Evolutionary conservation across 1,140 invertebrate species (phyloP), one percentile per base, ranked within the genome.

Genomic region (Panonychus citri): DNA sequence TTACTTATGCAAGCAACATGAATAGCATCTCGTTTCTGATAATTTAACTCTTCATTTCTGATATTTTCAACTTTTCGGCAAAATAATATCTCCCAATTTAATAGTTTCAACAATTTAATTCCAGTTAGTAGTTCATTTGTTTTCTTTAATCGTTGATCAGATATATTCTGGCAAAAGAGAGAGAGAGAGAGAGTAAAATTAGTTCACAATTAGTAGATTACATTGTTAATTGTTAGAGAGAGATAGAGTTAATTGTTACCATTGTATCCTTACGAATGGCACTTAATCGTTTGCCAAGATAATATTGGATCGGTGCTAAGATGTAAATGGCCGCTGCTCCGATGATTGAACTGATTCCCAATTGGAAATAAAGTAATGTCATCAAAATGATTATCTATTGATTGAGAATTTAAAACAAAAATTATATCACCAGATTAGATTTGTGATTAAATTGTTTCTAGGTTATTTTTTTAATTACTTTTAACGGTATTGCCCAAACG

Each of bases 401-500:
- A 30, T 3, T 8, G 17, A 19, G 17, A 19, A 5, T 17, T 8
- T 46, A 46, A 46, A 46, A 10, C 7, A 46, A 19, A 10, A 10
- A 10, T 46, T 5, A 46, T 46, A 0, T 5, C 7, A 10, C 42
- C n/a, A 24, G 7, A 46, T 46, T 17, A 19, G 17, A n/a, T 1
- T 46, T 17, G 7, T 5, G n/a, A 46, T 46, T 10, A 46, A 40
- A 40, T 40, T 40, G n/a, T n/a, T 50, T 17, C n/a, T n/a, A n/a
- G n/a, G n/a, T n/a, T n/a, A n/a, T n/a, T n/a, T 53, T 3, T 56
- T 15, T 25, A 27, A 64, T 65, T 68, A 82, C 83, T 76, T 86
- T 86, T 26, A 86, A 67, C 25, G 84, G 84, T 60, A 85, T 81
- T 1, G 83, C 81, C 84, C 84, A 88, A 25, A 80, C 74, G 64